Evolutionary conservation across 2,797 vertebrate genomes (phyloP), one percentile per base, ranked within the genome.

Genomic region (Rhinatrema bivittatum): DNA sequence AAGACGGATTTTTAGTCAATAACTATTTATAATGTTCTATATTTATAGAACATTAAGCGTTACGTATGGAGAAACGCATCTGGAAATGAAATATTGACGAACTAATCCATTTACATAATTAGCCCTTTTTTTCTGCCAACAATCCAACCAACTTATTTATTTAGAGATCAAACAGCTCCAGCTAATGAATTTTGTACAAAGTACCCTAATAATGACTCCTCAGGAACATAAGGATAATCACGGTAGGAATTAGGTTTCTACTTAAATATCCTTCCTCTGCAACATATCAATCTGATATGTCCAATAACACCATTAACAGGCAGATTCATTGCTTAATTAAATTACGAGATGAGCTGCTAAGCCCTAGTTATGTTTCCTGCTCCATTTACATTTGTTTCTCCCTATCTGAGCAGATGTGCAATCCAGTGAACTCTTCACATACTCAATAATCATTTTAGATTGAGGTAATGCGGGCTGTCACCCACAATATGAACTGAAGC

Each of bases 311-410:
- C 76, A 85, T 91, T 93, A 85, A 76, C 81, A 87, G 82, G 71
- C 69, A 90, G 88, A 91, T 81, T 84, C 86, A 90, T 81, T 85
- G 86, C 86, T 88, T 87, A 87, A 87, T 91, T 91, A 90, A 82
- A 87, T 87, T 81, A 88, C 80, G 82, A 90, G 89, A 86, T 70
- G 68, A 78, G 68, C 60, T 60, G 68, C 72, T 65, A 70, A 74
- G 43, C 56, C 61, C 71, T 50, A 67, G 70, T 84, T 86, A 79
- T 74, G 75, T 86, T 84, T 85, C 75, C 78, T n/a, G 82, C 85
- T 86, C 89, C 88, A 90, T 90, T 88, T 85, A 85, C 76, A 68
- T 63, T 46, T 49, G 70, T 69, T 82, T 75, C 69, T 68, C 74
- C 71, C 84, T 83, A 84, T 82, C 84, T 58, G 42, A 68, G 78